Base-by-base conservation (phyloP, 2,797 vertebrate species). In the Huso huso region DNA sequence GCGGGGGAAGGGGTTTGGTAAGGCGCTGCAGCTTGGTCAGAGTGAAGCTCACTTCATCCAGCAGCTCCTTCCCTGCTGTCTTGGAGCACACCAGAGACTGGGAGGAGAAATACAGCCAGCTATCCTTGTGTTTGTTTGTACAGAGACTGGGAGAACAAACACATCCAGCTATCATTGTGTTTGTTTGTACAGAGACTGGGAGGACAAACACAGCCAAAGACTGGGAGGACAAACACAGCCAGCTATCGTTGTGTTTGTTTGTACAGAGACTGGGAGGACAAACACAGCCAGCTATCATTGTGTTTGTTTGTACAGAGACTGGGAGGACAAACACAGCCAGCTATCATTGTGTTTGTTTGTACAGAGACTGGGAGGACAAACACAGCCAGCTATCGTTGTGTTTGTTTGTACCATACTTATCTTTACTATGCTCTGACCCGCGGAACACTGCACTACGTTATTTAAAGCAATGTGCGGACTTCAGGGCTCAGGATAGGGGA, bases 31-130 rank as follows among this genome's bases (percentile, higher is more conserved):
- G 71, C 51, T 72, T 81, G 48, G 59, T 74, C 66, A 81, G 69
- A 10, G 78, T 81, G 37, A 55, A 13, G 9, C 67, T 69, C 58
- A 81, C 75, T 74, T 83, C 81, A 23, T 85, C 78, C 64, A 76
- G 72, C n/a, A 83, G 74, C 48, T 82, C 81, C n/a, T 66, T 60
- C 12, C 71, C 72, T 48, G 70, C 72, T 6, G 73, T 71, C 23
- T 49, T 11, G 0, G 66, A 78, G 11, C 66, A 23, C 10, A 72
- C 75, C 18, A 82, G 68, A n/a, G 49, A 63, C 81, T 82, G 69
- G 58, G 37, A 61, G 53, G 15, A 53, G 1, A 53, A 53, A 12
- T 1, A 53, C 51, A 53, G 51, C 51, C 8, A 53, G 1, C 2
- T 6, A 53, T 53, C 51, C 3, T 8, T 53, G 3, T 53, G 49